phyloP scores from a whole-genome alignment of 2,113 vertebrate species.

The Prunella himalayana region DNA sequence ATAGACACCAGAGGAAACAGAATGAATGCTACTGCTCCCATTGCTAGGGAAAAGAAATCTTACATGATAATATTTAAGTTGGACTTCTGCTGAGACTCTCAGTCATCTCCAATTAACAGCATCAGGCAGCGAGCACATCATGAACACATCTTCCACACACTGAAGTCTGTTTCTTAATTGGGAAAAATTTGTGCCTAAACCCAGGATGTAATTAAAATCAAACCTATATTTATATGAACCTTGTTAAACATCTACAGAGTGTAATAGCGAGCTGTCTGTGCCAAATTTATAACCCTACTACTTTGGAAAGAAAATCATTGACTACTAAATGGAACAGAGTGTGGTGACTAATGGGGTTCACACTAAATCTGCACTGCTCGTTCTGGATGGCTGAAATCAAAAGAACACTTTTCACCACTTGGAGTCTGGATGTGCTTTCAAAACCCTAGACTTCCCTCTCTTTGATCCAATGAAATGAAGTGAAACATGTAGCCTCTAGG shows the following conservation, averaged over 20 bases:
- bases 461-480: conserved; percentile 74
- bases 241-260: conserved; percentile 31
- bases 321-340: conserved; percentile 11
- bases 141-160: neutral
- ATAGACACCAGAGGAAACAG: neutral
- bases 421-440: conserved; percentile 59
- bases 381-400: conserved; percentile 52
- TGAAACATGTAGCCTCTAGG: conserved; percentile 66
- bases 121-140: neutral
- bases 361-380: neutral
- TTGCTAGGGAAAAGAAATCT: neutral
- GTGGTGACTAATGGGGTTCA: conserved; percentile 34
- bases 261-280: neutral
- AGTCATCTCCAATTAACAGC: neutral
- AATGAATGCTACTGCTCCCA: neutral
- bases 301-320: conserved; percentile 12
- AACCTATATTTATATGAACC: neutral
- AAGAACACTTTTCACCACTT: conserved; percentile 46
- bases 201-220: neutral
- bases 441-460: conserved; percentile 35
- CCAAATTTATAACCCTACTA: neutral
- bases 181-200: neutral
- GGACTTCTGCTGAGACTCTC: neutral
- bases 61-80: neutral
- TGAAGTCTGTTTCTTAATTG: neutral